A percentile compares a stretch with the other conserved stretches of the same genome.
Conservation (phyloP, 2,113 vertebrate species). For the Cepphus grylle region DNA sequence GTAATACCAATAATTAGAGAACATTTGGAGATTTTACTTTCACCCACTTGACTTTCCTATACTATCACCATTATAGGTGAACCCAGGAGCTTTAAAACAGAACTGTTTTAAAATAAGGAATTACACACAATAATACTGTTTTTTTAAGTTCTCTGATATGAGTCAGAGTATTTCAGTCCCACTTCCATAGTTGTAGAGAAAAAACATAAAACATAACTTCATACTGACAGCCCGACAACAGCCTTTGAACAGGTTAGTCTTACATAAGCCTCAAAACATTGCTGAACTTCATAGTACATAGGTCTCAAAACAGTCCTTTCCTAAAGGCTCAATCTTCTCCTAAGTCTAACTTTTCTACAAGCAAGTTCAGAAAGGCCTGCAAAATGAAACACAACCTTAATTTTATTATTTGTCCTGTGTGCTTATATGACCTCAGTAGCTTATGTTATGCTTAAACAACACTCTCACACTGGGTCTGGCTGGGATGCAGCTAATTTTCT, state of each 20-base stretch:
- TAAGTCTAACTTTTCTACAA: neutral
- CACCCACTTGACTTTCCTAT: fast-evolving
- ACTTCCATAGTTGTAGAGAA: neutral
- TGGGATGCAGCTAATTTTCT: neutral
- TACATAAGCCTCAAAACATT: neutral
- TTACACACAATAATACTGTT: neutral
- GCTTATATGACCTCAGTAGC: neutral
- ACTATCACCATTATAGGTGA: neutral
- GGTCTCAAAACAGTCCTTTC: neutral
- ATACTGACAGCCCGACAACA: neutral
- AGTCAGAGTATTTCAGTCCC: neutral
- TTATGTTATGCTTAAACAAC: neutral
- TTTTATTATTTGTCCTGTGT: neutral
- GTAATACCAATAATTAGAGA: neutral
- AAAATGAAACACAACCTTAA: neutral
- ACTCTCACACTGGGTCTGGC: neutral
- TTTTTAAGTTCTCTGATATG: neutral
- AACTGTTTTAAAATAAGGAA: neutral
- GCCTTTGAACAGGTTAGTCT: neutral
- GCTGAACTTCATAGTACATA: neutral
- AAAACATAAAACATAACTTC: neutral
- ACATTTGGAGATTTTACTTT: neutral
- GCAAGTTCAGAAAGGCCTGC: neutral
- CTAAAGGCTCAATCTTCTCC: neutral
- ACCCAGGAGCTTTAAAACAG: neutral